Conservation (phyloP, 2,888 invertebrate species). For the Caenorhabditis macrosperma region DNA sequence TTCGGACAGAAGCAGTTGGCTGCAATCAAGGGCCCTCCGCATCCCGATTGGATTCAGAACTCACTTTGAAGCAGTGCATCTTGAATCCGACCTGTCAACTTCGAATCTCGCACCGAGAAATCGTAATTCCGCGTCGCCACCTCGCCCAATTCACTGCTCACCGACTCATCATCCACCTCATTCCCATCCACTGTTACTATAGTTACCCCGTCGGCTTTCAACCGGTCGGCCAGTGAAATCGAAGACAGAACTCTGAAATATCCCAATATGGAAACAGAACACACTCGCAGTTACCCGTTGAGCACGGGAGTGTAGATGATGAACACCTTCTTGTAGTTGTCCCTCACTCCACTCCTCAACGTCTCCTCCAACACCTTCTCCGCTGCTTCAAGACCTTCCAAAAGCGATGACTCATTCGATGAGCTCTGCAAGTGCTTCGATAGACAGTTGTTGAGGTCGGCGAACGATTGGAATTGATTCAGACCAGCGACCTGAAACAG, state of each 20-base stretch:
- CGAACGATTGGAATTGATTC: constrained; percentile 1
- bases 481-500: constrained; percentile 7
- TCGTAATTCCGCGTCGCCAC: not conserved
- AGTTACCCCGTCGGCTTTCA: constrained; percentile 11
- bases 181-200: not conserved
- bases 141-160: not conserved
- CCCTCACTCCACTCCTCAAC: not conserved
- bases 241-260: not conserved
- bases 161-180: not conserved
- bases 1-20: constrained; percentile 29
- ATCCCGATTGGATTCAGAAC: not conserved
- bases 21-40: not conserved
- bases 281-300: not conserved
- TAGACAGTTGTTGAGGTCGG: not conserved
- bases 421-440: constrained; percentile 1
- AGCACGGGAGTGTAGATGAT: constrained; percentile 2
- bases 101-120: not conserved
- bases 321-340: constrained; percentile 17
- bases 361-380: constrained; percentile 4
- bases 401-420: not conserved
- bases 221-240: constrained; percentile 6
- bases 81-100: constrained; percentile 35
- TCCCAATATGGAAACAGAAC: not conserved
- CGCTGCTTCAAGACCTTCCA: constrained; percentile 12
- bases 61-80: constrained; percentile 25